Evolutionary conservation across 92 coral and sea anemone genomes (phyloP), one percentile per base, ranked within the genome.

Genomic region (Desmophyllum pertusum): DNA sequence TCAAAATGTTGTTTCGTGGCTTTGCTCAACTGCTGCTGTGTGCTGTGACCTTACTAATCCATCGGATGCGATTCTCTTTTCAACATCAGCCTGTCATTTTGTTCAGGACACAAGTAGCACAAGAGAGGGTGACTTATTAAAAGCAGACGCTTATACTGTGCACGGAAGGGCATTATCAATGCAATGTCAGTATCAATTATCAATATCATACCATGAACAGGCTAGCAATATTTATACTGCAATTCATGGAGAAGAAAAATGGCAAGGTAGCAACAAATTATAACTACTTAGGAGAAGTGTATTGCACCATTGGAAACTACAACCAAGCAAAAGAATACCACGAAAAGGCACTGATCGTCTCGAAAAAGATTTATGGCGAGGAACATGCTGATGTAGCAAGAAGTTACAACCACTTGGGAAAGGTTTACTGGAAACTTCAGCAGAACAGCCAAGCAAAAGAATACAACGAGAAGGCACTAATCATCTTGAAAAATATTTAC

Each of bases 381-480:
- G 76, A 75, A 36, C 52, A 76, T 76, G 53, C 39, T 30, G 8
- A 37, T 52, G 46, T 65, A 0, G 76, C 70, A 30, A 46, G 42
- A 33, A 84, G 82, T 29, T 74, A 65, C 10, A 38, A 35, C 45
- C 41, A 59, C 43, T n/a, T 84, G 39, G 83, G 76, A 0, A 5
- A 5, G 8, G 64, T 84, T 35, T 51, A 42, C 63, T 30, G 46
- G 4, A 65, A 29, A 30, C 75, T 76, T 23, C 19, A 71, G 27
- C 63, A 46, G 41, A 50, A 84, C 66, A 17, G 17, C 6, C 10
- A 76, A 19, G 88, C 83, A 29, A 84, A 8, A 23, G 52, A 59
- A 21, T 61, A 38, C 73, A 21, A 21, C 52, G 77, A 76, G 25
- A 66, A 70, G 40, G 88, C 86, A 5, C 69, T 80, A 76, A 57